Evolutionary conservation across 1,140 invertebrate genomes (phyloP), one percentile per base, ranked within the genome.

Genomic region (Drosophila lowei): DNA sequence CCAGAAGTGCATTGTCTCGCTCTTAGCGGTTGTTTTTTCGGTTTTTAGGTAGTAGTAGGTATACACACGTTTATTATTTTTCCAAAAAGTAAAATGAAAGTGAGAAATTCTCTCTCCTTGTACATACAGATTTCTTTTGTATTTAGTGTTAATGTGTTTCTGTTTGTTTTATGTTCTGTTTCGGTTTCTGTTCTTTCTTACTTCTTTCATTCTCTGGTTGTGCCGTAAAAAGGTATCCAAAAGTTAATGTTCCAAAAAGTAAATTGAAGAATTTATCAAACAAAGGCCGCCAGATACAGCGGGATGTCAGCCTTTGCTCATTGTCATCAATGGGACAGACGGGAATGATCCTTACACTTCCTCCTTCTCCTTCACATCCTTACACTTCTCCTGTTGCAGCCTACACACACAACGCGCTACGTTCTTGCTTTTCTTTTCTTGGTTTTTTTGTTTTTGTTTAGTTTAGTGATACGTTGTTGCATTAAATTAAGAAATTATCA

Each of bases 401-500:
- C 2, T 2, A 30, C 30, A 9, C 30, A 8, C 66, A 76, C 67
- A 57, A 79, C 77, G 83, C 81, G 81, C 72, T 74, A 50, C 66
- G 59, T 57, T 62, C 18, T 44, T 48, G 2, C 8, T 30, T 9
- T 30, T 30, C 30, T 30, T 30, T 30, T 30, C 56, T 43, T 61
- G 18, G 21, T 64, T 52, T 28, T 7, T 18, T 21, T 50, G 15
- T 25, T 55, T 28, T 47, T 49, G 63, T 66, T 76, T 54, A 46
- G 54, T 56, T 67, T 80, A 74, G 81, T 86, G 83, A 88, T 88
- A 86, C 60, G 77, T 77, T 77, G 11, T 38, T 38, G 78, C 54
- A 74, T 85, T 86, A 85, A 86, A 85, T 88, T 81, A 88, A 74
- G 58, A 65, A 80, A 84, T 81, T 86, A 86, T 86, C 81, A 86